Base-by-base conservation (phyloP, 2,888 invertebrate genomes). In the Dryocosmus kuriphilus region DNA sequence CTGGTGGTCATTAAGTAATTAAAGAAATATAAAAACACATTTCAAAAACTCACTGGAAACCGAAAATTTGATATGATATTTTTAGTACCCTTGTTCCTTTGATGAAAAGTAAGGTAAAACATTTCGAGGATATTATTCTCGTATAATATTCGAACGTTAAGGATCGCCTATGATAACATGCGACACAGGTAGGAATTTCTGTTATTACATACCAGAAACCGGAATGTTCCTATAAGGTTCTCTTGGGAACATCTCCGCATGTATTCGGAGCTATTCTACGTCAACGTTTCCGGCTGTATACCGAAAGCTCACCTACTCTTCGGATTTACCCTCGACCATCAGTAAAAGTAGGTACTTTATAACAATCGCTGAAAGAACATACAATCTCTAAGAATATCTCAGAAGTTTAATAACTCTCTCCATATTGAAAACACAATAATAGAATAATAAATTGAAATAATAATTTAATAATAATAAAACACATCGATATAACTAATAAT, bases 141-240 rank as follows among this genome's bases (percentile, higher is more conserved):
- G 32, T 76, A 32, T 38, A 24, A 55, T 51, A 41, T 55, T 63
- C 14, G 73, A 41, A 22, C n/a, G 27, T 14, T 19, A 46, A 46
- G 9, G 27, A 30, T 67, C 27, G 16, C 27, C 46, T 67, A 30
- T 71, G 86, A 85, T 82, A 86, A 86, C 86, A 86, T 85, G 84
- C 86, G 87, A 85, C 82, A 85, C 85, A 88, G 88, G 86, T 87
- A 87, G 89, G 89, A 89, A 89, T 89, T 87, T 88, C 88, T 87
- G 85, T 88, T 89, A 89, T 89, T 89, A 88, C 89, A 89, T 89
- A 89, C 89, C 89, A 86, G 86, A 86, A 85, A 82, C 82, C 83
- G 88, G 86, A 87, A 89, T 88, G 87, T 86, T 85, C 83, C 84
- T 83, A 79, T 87, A 87, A 85, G 85, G 85, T 86, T 83, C 86